Evolutionary conservation across 2,888 invertebrate species (phyloP).

Genomic region (Physocephala rufipes): DNA sequence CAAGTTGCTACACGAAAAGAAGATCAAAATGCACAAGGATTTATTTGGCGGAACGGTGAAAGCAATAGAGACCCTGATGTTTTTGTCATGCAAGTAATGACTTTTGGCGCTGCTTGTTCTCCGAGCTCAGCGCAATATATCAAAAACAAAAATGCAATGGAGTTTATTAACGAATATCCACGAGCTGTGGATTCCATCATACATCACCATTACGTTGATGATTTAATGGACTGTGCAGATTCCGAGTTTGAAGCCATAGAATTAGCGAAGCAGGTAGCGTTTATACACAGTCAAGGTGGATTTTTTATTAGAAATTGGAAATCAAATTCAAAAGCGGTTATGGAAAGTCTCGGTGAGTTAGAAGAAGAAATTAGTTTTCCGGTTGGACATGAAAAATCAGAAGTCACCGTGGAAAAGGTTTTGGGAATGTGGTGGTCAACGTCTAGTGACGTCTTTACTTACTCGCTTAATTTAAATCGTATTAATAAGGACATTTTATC

Average conservation of each 20-base stretch:
- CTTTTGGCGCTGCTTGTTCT: not conserved
- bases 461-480: not conserved
- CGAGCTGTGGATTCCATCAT: not conserved
- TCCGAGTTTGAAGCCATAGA: not conserved
- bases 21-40: no score
- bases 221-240: not conserved
- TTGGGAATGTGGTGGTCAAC: not conserved
- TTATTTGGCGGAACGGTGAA: no score
- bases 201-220: no score
- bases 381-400: not conserved
- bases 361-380: not conserved
- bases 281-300: constrained; percentile 1
- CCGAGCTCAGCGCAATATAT: not conserved
- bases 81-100: no score
- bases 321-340: not conserved
- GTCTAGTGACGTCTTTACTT: not conserved
- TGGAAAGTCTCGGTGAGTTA: not conserved
- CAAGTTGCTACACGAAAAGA: no score
- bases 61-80: no score
- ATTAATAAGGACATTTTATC: not conserved
- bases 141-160: not conserved
- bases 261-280: not conserved
- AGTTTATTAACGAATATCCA: not conserved
- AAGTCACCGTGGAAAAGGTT: not conserved
- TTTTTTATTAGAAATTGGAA: constrained; percentile 5